Evolutionary conservation across 2,113 vertebrate genomes (phyloP).

Genomic region (Nannospalax galili): DNA sequence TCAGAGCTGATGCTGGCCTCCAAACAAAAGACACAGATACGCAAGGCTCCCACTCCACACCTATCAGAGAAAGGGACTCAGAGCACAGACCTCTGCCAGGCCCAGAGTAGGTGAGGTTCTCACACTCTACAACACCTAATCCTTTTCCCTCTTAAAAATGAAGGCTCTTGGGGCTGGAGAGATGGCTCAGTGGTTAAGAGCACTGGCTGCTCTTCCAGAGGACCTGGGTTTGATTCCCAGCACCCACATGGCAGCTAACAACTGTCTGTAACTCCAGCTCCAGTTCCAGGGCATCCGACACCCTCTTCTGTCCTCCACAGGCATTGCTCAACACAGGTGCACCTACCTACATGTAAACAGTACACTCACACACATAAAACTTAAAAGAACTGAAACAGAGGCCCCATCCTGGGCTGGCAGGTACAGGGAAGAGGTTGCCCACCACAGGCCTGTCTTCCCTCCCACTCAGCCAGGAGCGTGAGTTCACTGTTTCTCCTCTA

Average conservation of each 20-base stretch:
- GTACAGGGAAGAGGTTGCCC: too few species aligned
- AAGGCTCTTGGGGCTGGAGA: too few species aligned
- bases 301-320: too few species aligned
- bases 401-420: fast-evolving
- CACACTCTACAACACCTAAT: not conserved
- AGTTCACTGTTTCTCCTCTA: not conserved
- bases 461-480: not conserved
- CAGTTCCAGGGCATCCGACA: too few species aligned
- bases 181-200: too few species aligned
- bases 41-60: not conserved
- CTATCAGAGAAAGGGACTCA: too few species aligned
- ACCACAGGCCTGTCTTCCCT: not conserved
- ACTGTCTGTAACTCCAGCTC: not conserved
- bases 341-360: too few species aligned
- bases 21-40: not conserved
- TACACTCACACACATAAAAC: not conserved
- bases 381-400: too few species aligned
- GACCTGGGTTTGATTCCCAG: too few species aligned
- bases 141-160: not conserved
- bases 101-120: not conserved
- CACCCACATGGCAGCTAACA: not conserved
- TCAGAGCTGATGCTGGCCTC: not conserved
- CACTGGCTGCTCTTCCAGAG: too few species aligned
- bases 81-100: not conserved
- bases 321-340: too few species aligned